Conservation (phyloP, 2,113 vertebrate genomes). For the Leptosomus discolor region DNA sequence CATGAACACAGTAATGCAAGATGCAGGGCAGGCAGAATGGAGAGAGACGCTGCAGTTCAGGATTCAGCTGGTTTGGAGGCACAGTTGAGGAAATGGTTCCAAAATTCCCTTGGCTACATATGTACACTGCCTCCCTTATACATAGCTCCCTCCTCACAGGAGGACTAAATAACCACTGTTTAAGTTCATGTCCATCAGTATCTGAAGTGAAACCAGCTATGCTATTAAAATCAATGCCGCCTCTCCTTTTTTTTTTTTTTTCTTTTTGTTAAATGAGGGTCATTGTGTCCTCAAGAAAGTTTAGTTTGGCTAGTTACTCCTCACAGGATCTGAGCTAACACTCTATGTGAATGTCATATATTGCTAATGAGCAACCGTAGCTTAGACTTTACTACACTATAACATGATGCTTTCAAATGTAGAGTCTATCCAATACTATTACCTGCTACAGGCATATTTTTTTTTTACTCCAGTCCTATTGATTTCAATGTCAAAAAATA, state of each 20-base stretch:
- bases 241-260: accelerated
- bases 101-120: not conserved
- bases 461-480: not conserved
- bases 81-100: not conserved
- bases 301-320: not conserved
- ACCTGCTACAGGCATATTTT: not conserved
- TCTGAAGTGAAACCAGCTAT: not conserved
- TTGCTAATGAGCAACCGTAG: not conserved
- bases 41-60: not conserved
- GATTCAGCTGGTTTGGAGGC: not conserved
- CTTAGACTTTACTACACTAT: not conserved
- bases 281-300: not conserved
- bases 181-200: not conserved
- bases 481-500: not conserved
- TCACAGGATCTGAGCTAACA: not conserved
- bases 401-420: not conserved
- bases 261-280: not conserved
- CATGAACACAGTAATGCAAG: not conserved
- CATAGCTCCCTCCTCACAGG: accelerated
- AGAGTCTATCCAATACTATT: not conserved
- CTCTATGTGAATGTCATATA: not conserved
- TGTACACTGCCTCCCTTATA: not conserved
- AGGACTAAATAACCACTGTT: not conserved
- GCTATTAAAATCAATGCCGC: not conserved
- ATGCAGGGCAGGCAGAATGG: not conserved